Evolutionary conservation across 2,888 invertebrate genomes (phyloP).

Genomic region (Mactromeris polynyma): DNA sequence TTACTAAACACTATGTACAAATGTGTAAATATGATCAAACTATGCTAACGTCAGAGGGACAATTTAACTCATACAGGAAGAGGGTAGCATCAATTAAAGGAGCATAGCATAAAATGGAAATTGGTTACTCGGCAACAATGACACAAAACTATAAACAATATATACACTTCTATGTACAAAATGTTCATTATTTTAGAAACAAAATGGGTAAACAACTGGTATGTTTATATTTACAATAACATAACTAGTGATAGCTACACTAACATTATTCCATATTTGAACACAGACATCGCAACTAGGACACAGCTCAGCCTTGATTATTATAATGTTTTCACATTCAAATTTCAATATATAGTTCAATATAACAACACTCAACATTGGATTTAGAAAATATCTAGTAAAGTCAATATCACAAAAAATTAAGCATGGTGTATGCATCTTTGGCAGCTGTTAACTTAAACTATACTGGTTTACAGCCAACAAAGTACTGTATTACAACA

Average conservation of each 20-base stretch:
- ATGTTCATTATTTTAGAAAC: background rate
- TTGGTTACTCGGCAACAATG: background rate
- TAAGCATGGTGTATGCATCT: background rate
- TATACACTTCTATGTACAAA: background rate
- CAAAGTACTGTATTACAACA: background rate
- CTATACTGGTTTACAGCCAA: background rate
- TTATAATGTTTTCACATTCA: background rate
- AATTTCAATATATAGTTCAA: background rate
- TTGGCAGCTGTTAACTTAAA: background rate
- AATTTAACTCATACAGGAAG: background rate
- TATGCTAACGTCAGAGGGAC: background rate
- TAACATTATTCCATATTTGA: background rate
- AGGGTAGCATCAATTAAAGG: background rate
- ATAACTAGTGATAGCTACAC: background rate
- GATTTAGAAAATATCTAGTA: slow-evolving; percentile 4
- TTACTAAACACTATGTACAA: background rate
- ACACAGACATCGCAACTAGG: background rate
- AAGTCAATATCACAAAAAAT: background rate
- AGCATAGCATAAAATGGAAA: background rate
- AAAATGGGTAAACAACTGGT: background rate
- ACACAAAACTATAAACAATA: background rate
- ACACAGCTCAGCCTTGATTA: background rate
- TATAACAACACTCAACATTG: background rate
- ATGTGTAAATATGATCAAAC: background rate
- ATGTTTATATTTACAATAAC: background rate